Percentiles rank a stretch among this genome's conserved stretches.
phyloP scores from a whole-genome alignment of 1,140 invertebrate species.

The Ptiloglossa arizonensis region DNA sequence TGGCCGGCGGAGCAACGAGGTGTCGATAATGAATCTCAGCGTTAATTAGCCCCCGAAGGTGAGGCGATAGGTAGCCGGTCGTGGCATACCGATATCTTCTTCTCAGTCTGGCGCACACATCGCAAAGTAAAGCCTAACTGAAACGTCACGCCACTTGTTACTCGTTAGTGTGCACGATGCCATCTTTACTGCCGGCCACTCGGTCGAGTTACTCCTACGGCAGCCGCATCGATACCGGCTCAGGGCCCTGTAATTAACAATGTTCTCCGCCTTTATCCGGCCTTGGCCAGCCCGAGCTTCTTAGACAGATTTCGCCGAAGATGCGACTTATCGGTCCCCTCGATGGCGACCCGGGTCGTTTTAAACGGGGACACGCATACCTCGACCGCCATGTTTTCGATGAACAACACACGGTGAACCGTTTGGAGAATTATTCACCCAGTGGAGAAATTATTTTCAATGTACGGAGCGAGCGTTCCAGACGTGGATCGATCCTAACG shows the following conservation, averaged over 20 bases:
- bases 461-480: too few species aligned
- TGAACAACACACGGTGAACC: too few species aligned
- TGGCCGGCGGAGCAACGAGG: conserved; percentile 64
- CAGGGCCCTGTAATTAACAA: conserved; percentile 75
- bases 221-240: conserved; percentile 70
- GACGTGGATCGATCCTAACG: too few species aligned
- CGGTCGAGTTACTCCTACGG: conserved; percentile 67
- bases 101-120: conserved; percentile 56
- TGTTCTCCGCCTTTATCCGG: conserved; percentile 56
- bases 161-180: conserved; percentile 79
- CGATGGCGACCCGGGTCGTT: not conserved
- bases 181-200: conserved; percentile 75
- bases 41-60: conserved; percentile 77
- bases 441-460: too few species aligned
- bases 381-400: not conserved
- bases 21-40: conserved; percentile 79
- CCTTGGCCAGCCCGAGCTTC: conserved; percentile 34
- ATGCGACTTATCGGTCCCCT: conserved; percentile 26
- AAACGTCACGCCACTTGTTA: conserved; percentile 80
- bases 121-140: conserved; percentile 75
- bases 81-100: conserved; percentile 77
- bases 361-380: conserved; percentile 8
- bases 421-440: not conserved
- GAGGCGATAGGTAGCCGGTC: conserved; percentile 73
- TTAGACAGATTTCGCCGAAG: conserved; percentile 43